Evolutionary conservation across 1,140 invertebrate species (phyloP), one percentile per base, ranked within the genome.

Genomic region (Arion vulgaris): DNA sequence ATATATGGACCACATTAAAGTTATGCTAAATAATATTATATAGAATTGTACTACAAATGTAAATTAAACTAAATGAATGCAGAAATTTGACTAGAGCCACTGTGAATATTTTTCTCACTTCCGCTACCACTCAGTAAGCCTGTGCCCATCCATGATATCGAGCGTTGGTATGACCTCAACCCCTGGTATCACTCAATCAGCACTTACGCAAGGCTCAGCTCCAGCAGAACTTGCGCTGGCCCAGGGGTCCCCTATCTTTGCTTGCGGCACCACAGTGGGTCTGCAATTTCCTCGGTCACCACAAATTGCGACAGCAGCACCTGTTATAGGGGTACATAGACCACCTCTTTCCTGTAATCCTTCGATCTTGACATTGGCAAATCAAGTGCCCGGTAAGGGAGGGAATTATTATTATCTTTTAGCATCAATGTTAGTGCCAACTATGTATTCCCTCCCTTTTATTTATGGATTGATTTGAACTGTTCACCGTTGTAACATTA

Each of bases 331-430:
- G 45, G 45, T 75, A 13, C 28, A 41, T 49, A 75, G 73, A 51
- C 49, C 73, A 34, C 13, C 73, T 32, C 51, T 45, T 51, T 26
- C 73, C 13, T 75, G 73, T 75, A 75, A 75, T 49, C 28, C 76
- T 45, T 78, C 76, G 66, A 38, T 78, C 36, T 68, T 78, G 32
- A 68, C 53, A 2, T 26, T 78, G 76, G 62, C 76, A 51, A 78
- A 78, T 66, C 62, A 36, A 36, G 53, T 78, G 36, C 53, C 76
- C 38, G 76, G 76, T 78, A 78, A 78, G 76, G 76, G 76, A 77
- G 75, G 53, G 57, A 78, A 78, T 53, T 66, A 38, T 66, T 72
- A 38, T 72, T 1, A 36, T 75, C 53, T 75, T 51, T 49, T 49
- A 32, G 39, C 39, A 45, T 51, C 45, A 75, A 28, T 51, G 26